Evolutionary conservation across 2,113 vertebrate species (phyloP).

Genomic region (Progne subis): DNA sequence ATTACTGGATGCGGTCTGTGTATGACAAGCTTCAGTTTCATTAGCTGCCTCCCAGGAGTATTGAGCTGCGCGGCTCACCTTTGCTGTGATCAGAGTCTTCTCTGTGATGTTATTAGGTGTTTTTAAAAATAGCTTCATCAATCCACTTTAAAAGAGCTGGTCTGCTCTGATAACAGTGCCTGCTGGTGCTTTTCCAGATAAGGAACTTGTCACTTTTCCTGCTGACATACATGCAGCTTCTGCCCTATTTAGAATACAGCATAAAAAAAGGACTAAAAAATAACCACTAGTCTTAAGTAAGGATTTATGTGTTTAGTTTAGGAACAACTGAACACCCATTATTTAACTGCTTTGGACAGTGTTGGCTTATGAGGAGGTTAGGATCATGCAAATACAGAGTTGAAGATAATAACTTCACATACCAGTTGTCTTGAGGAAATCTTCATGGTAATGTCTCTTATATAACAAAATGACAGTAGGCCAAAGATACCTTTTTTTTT

Average conservation of each 20-base stretch:
- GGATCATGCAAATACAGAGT: background rate
- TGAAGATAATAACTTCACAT: background rate
- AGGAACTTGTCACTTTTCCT: constrained; percentile 33
- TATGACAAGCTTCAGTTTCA: constrained; percentile 28
- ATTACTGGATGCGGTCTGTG: background rate
- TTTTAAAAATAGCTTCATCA: constrained; percentile 51
- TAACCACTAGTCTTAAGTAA: background rate
- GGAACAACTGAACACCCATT: background rate
- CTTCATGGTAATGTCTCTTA: background rate
- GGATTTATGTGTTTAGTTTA: background rate
- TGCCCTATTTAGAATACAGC: constrained; percentile 13
- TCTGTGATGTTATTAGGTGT: constrained; percentile 37
- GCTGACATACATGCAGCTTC: background rate
- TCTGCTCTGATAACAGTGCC: constrained; percentile 23
- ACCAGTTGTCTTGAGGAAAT: background rate
- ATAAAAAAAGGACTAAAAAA: background rate
- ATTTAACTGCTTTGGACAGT: background rate
- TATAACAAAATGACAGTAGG: background rate
- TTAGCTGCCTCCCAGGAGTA: constrained; percentile 20
- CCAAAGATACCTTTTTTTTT: fast-evolving
- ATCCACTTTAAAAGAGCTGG: constrained; percentile 17
- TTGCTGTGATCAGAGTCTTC: constrained; percentile 18
- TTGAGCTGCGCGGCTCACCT: background rate
- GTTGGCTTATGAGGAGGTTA: background rate
- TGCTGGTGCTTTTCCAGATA: constrained; percentile 36